phyloP scores from a whole-genome alignment of 2,888 invertebrate genomes.

The Conchocele bisecta region DNA sequence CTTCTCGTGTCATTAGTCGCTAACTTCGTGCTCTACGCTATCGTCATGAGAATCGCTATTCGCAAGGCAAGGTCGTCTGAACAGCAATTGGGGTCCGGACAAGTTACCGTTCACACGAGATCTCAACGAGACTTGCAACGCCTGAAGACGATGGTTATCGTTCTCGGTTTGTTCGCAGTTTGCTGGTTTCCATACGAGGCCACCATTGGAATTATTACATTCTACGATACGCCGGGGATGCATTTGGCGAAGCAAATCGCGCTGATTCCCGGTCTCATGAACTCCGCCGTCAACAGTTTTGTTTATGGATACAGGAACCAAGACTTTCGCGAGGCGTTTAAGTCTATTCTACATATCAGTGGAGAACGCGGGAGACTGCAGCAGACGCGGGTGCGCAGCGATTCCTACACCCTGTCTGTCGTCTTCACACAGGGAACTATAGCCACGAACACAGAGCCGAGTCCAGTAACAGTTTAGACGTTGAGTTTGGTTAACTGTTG shows the following conservation, averaged over 20 bases:
- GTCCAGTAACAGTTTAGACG: no score
- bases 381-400: no score
- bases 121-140: slow-evolving; percentile 16
- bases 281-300: slow-evolving; percentile 36
- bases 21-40: slow-evolving; percentile 15
- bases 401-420: no score
- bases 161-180: slow-evolving; percentile 28
- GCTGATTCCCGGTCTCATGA: slow-evolving; percentile 24
- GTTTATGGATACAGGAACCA: slow-evolving; percentile 35
- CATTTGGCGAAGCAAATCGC: slow-evolving; percentile 17
- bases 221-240: slow-evolving; percentile 6
- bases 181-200: slow-evolving; percentile 29
- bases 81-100: background rate
- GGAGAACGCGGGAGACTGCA: no score
- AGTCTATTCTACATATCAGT: no score
- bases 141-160: slow-evolving; percentile 26
- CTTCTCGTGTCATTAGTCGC: background rate
- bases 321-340: slow-evolving; percentile 27
- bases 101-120: slow-evolving; percentile 1
- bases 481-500: no score
- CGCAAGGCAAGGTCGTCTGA: slow-evolving; percentile 7
- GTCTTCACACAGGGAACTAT: no score
- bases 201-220: slow-evolving; percentile 3
- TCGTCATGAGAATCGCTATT: slow-evolving; percentile 20
- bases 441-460: no score